Base-by-base conservation (phyloP, 2,113 vertebrate genomes). In the Columbina picui region DNA sequence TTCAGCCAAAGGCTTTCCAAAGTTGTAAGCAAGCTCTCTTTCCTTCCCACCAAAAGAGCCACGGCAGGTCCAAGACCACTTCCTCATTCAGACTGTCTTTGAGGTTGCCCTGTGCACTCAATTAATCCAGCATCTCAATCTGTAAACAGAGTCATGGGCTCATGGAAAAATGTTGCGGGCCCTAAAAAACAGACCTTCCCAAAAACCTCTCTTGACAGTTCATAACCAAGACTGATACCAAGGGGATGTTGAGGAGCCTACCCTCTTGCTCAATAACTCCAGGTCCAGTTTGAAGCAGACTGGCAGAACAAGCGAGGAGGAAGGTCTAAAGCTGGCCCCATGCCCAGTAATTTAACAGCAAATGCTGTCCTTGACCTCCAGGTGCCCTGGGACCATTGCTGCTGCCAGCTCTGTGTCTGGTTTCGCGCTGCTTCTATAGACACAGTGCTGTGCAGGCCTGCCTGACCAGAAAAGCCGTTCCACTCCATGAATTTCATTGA, bases 91-190 rank as follows among this genome's bases (percentile, higher is more conserved):
- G 11, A 6, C 5, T 68, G 13, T 52, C 18, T 56, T 17, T 34
- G 60, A 60, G 32, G 41, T 27, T 83, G 23, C 18, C 27, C 29
- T 23, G 22, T 9, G 6, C 2, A 2, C 27, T 61, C n/a, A 19
- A 49, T 12, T 15, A 56, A 22, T 32, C 26, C 2, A 0, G 43
- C 30, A 49, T 61, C 38, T 19, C 25, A 9, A 14, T 29, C 39
- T 6, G 5, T 3, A 45, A 84, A 39, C 23, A 41, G 47, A 61
- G 21, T 20, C 20, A 2, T 0, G 1, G 39, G 17, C 29, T 73
- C 29, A 12, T 1, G 17, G 8, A 26, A 18, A 61, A 95, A 64
- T 0, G 3, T 1, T 14, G 26, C 4, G 26, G 18, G 12, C 12
- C 5, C 21, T 47, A 14, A 60, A 41, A 73, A 41, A 2, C 20